Conservation (phyloP, 2,888 invertebrate species). For the Parasteatoda lunata region DNA sequence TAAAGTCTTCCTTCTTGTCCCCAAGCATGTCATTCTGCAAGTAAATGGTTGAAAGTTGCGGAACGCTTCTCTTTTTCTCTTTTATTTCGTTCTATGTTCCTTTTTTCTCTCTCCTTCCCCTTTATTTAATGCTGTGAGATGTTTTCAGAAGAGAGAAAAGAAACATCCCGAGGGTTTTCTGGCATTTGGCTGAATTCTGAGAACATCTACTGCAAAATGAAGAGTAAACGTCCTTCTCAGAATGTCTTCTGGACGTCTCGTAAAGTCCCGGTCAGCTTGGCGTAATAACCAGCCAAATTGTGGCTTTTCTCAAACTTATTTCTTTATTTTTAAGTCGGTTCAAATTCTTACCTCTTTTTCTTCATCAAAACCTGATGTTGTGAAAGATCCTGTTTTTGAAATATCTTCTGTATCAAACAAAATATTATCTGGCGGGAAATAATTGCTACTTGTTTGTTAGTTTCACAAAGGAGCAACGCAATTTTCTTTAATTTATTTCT, state of each 20-base stretch:
- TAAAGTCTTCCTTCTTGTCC: conserved; percentile 19
- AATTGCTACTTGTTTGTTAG: too few relatives aligned
- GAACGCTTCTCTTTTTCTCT: conserved; percentile 28
- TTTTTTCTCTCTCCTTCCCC: conserved; percentile 9
- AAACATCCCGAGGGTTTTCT: not conserved
- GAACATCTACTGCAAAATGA: conserved; percentile 2
- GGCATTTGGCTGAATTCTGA: not conserved
- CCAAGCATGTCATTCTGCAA: conserved; percentile 27
- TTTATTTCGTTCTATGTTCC: conserved; percentile 8
- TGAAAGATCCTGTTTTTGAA: too few relatives aligned
- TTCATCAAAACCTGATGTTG: too few relatives aligned
- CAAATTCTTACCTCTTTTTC: too few relatives aligned
- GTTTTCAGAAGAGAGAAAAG: not conserved
- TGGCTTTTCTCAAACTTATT: too few relatives aligned
- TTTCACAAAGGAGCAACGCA: too few relatives aligned
- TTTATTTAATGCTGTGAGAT: not conserved
- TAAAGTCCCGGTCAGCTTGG: not conserved
- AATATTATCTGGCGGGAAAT: too few relatives aligned
- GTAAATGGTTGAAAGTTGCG: conserved; percentile 37
- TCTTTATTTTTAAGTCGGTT: too few relatives aligned
- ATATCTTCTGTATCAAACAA: too few relatives aligned
- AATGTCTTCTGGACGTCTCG: not conserved
- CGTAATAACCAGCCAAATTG: not conserved
- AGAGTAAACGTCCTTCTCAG: not conserved
- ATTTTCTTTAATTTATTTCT: too few relatives aligned